phyloP scores from a whole-genome alignment of 2,113 vertebrate species.

The Crotalus tigris region DNA sequence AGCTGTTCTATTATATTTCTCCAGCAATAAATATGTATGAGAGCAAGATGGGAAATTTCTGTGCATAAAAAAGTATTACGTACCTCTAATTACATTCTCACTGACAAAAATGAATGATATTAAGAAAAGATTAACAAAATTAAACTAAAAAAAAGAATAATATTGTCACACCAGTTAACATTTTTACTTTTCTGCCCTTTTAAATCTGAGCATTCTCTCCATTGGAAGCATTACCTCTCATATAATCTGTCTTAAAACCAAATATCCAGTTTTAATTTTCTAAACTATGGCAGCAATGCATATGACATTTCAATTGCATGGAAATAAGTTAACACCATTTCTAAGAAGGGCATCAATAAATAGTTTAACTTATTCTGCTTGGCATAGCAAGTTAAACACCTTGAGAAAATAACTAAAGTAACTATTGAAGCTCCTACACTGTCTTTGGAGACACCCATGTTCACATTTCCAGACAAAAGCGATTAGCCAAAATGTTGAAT shows the following conservation, averaged over 20 bases:
- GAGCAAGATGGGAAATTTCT: neutral
- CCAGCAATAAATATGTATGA: neutral
- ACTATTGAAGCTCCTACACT: conserved; percentile 10
- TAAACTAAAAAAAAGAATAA: neutral
- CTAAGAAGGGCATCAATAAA: conserved; percentile 34
- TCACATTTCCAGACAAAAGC: conserved; percentile 39
- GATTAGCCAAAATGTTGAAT: conserved; percentile 40
- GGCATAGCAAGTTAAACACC: conserved; percentile 38
- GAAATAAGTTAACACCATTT: conserved; percentile 48
- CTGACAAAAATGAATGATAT: neutral
- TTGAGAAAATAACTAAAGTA: conserved; percentile 42
- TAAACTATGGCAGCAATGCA: conserved; percentile 40
- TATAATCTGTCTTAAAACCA: conserved; percentile 28
- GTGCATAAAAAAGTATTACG: neutral
- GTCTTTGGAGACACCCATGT: conserved; percentile 14
- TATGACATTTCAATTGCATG: conserved; percentile 55
- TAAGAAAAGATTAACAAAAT: neutral
- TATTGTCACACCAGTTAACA: conserved; percentile 4
- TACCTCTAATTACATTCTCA: neutral
- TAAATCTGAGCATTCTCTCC: conserved; percentile 13
- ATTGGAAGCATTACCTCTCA: conserved; percentile 25
- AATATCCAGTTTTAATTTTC: conserved; percentile 50
- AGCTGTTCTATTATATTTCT: neutral
- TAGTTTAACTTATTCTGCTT: conserved; percentile 18
- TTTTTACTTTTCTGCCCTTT: conserved; percentile 36